Evolutionary conservation across 1,140 invertebrate species (phyloP), one percentile per base, ranked within the genome.

Genomic region (Proctacanthus coquilletti): DNA sequence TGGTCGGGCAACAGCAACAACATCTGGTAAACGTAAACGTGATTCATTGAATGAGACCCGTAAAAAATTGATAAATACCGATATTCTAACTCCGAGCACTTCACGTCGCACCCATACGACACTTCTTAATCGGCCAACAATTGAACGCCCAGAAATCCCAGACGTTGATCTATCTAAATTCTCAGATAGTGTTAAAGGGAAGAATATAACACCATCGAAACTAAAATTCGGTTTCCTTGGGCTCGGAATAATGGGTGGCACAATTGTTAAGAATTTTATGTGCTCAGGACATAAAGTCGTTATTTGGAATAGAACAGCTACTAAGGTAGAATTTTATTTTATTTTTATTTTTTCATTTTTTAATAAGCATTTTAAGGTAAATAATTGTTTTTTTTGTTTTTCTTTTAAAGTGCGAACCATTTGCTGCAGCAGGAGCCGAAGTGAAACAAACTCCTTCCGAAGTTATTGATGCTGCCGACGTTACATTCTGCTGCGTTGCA

Each of bases 211-310:
- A 38, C 79, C 89, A 2, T 91, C 87, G 9, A 72, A 71, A 38
- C 73, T 87, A 54, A 88, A 80, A 50, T 93, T 96, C 56, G 93
- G 93, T 10, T 96, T 96, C 61, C 72, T 97, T 21, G 93, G 93
- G 1, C 69, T 96, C 6, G 91, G 92, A 27, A 91, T 88, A 48
- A 96, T 97, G 83, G 92, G 92, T n/a, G 79, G 81, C 30, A 86
- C 87, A 14, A 89, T 96, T 51, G 88, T 96, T 1, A 92, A 89
- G 67, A 94, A 95, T 61, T 68, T 97, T 14, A 74, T 96, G 44
- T 86, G 87, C 55, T 91, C 88, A 33, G 89, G 89, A 5, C 92
- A 96, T 61, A 80, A 81, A 52, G 86, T 96, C 9, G 77, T 84
- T 45, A 76, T 96, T 21, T 96, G 92, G 91, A 96, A 95, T 65